These are phyloP conservation scores for Sarcophaga caerulescens DNA, from an alignment of 2,888 invertebrate genomes.

Conservation along the genomic window DNA sequence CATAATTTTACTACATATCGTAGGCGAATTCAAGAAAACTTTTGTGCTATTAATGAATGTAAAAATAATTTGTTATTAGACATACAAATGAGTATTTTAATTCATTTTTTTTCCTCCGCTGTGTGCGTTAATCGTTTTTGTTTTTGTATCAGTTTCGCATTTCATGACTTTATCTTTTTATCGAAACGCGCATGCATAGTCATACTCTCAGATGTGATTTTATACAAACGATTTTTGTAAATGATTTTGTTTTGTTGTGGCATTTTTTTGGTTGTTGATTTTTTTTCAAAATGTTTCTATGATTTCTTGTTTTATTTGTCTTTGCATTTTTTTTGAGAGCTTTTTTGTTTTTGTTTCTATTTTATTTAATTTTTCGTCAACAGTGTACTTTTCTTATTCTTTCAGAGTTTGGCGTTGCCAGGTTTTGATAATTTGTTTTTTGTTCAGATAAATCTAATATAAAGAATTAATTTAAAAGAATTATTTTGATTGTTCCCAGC, in stretches of 20 bases:
- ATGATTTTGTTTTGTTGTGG: neutral
- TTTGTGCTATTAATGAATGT: constrained; percentile 30
- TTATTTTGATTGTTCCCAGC: no score
- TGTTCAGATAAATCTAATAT: no score
- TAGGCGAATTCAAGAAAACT: neutral
- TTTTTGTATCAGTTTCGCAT: constrained; percentile 3
- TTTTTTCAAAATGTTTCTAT: constrained; percentile 9
- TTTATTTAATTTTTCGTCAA: constrained; percentile 41
- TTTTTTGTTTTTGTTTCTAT: constrained; percentile 21
- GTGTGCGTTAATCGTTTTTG: constrained; percentile 40
- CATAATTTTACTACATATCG: constrained; percentile 19
- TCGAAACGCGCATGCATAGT: neutral
- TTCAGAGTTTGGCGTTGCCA: constrained; percentile 31
- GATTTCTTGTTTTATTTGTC: constrained; percentile 2
- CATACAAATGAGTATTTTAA: neutral
- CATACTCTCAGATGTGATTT: neutral
- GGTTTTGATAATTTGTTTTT: neutral
- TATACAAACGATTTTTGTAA: neutral
- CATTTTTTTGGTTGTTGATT: constrained; percentile 17
- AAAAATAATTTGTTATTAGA: constrained; percentile 47
- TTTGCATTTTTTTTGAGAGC: neutral
- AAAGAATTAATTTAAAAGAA: no score
- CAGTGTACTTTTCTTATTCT: constrained; percentile 18
- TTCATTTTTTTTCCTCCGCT: neutral
- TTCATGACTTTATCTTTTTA: no score